Evolutionary conservation across 1,140 invertebrate genomes (phyloP).

Genomic region (Charaxes varanes): DNA sequence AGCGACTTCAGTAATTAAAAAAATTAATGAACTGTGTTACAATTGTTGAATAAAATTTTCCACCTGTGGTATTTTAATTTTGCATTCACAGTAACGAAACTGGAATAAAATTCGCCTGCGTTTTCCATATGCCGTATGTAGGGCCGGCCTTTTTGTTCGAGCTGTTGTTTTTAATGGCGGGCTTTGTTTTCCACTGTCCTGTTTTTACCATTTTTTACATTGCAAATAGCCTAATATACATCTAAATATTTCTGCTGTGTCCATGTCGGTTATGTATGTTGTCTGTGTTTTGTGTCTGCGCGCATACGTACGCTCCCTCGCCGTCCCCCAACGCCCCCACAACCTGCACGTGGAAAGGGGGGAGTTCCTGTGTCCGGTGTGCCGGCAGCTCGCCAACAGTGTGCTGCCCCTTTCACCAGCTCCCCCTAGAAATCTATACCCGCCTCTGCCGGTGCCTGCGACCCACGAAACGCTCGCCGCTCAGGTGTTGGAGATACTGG

Average conservation of each 20-base stretch:
- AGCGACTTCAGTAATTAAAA: no score
- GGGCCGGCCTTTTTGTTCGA: slow-evolving; percentile 12
- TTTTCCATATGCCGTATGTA: slow-evolving; percentile 11
- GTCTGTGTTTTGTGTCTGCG: no score
- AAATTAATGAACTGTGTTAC: slow-evolving; percentile 16
- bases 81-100: slow-evolving; percentile 7
- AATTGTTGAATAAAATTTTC: slow-evolving; percentile 12
- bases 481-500: slow-evolving; percentile 56
- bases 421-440: slow-evolving; percentile 78
- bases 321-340: slow-evolving; percentile 82
- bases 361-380: slow-evolving; percentile 95
- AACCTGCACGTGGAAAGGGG: slow-evolving; percentile 86
- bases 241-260: no score
- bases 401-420: slow-evolving; percentile 92
- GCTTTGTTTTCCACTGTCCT: slow-evolving; percentile 14
- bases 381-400: slow-evolving; percentile 94
- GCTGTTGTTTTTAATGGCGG: slow-evolving; percentile 9
- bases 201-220: slow-evolving; percentile 2
- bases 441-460: slow-evolving; percentile 63
- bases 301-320: slow-evolving; percentile 89
- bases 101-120: slow-evolving; percentile 15
- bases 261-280: no score
- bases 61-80: slow-evolving; percentile 16
- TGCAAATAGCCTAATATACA: not conserved
- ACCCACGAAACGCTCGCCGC: slow-evolving; percentile 12